phyloP scores from a whole-genome alignment of 2,113 vertebrate species.

The Festucalex cinctus region DNA sequence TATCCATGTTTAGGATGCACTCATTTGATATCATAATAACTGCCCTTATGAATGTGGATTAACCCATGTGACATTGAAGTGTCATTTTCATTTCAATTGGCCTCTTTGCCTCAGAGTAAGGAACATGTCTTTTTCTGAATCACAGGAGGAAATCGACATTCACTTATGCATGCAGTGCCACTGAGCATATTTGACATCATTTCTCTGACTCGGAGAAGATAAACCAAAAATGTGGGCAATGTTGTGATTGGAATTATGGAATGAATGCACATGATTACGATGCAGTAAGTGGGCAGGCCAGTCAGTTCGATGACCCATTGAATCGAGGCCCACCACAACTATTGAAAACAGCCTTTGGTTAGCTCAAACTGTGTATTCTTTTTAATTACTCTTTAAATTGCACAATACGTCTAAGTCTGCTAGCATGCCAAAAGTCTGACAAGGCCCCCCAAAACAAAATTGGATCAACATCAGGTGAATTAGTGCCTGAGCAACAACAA shows the following conservation, averaged over 20 bases:
- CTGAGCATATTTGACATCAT: conserved; percentile 67
- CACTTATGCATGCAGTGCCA: conserved; percentile 49
- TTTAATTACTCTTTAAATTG: too few species aligned
- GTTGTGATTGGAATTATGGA: conserved; percentile 61
- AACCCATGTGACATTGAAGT: conserved; percentile 64
- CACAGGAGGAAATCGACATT: conserved; percentile 60
- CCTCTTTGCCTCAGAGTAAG: conserved; percentile 65
- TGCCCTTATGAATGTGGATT: conserved; percentile 61
- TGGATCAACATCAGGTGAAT: background rate
- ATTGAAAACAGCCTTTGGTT: background rate
- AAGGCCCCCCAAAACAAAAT: too few species aligned
- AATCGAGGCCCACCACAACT: background rate
- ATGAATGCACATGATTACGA: conserved; percentile 55
- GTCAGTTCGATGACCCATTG: background rate
- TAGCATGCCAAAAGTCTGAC: too few species aligned
- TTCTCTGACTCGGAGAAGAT: conserved; percentile 62
- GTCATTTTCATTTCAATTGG: conserved; percentile 67
- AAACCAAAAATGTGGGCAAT: conserved; percentile 73
- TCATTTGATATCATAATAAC: conserved; percentile 54
- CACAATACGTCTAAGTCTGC: too few species aligned
- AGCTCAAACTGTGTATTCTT: background rate
- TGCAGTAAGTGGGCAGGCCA: conserved; percentile 14
- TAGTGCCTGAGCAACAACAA: background rate
- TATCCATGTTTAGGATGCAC: conserved; percentile 50
- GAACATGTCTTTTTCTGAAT: conserved; percentile 65